Percentiles rank a stretch among this genome's conserved stretches.
Evolutionary conservation across 2,797 vertebrate species (phyloP).

Genomic region (Vespertilio murinus): DNA sequence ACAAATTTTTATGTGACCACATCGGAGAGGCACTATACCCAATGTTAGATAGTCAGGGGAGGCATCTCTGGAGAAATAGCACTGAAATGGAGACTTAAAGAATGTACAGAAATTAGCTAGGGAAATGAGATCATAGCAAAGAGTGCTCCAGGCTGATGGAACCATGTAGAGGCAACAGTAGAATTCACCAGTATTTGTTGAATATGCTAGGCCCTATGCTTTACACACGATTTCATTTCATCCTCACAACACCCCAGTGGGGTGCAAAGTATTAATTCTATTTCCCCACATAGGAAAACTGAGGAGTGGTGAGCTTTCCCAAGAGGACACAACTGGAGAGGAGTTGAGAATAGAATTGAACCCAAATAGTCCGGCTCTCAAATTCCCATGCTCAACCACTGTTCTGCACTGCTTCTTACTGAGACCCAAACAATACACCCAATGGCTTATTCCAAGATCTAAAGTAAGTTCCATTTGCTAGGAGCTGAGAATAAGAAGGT

Average conservation of each 20-base stretch:
- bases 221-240: background rate
- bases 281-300: background rate
- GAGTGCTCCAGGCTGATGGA: background rate
- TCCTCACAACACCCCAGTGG: background rate
- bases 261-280: background rate
- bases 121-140: background rate
- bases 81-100: background rate
- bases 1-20: background rate
- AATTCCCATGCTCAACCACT: background rate
- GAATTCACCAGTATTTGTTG: background rate
- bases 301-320: background rate
- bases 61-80: background rate
- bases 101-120: background rate
- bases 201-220: background rate
- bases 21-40: background rate
- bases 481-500: background rate
- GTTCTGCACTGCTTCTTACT: background rate
- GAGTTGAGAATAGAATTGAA: background rate
- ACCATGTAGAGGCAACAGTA: background rate
- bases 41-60: background rate
- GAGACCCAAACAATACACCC: background rate
- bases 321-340: background rate
- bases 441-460: background rate
- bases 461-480: background rate
- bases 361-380: background rate